Base-by-base conservation (phyloP, 2,113 vertebrate species). In the Channa maculata region DNA sequence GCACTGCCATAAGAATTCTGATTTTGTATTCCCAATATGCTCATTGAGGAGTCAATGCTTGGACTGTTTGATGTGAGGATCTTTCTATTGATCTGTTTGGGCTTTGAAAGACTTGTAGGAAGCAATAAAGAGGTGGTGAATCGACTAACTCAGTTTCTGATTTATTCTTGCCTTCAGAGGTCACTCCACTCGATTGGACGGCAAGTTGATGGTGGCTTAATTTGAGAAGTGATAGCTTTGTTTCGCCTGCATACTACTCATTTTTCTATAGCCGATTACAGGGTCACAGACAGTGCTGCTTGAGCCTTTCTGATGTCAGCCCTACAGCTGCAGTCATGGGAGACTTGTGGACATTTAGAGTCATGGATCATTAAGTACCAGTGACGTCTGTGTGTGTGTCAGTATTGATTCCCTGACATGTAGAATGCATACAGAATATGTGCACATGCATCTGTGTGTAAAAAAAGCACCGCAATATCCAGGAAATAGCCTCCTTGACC, bases 51-150 rank as follows among this genome's bases (percentile, higher is more conserved):
- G 37, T 59, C 44, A 34, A 65, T 2, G 6, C 44, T 41, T 34
- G 33, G 46, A 14, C 12, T 60, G 73, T 77, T 64, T 14, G 36
- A 70, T 13, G 5, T 33, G 61, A 52, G 52, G 45, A 44, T 59
- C 15, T 61, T 80, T 82, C 63, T 74, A 86, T 82, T 41, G 39
- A 41, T 41, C 39, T 41, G 39, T 41, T 69, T 38, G 10, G 52
- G 48, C 71, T 75, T 75, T 38, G 51, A n/a, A 51, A 2, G 65
- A 75, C 74, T 70, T 75, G 54, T 68, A 61, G 71, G 59, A 82
- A 9, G 66, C 85, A 86, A 78, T 88, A 79, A 75, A 60, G 79
- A 85, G 70, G 75, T 73, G 69, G 24, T 82, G 80, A 79, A 80
- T 43, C 70, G 53, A 86, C 77, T 71, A 74, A 75, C 57, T 71